Evolutionary conservation across 2,888 invertebrate genomes (phyloP).

Genomic region (Actias luna): DNA sequence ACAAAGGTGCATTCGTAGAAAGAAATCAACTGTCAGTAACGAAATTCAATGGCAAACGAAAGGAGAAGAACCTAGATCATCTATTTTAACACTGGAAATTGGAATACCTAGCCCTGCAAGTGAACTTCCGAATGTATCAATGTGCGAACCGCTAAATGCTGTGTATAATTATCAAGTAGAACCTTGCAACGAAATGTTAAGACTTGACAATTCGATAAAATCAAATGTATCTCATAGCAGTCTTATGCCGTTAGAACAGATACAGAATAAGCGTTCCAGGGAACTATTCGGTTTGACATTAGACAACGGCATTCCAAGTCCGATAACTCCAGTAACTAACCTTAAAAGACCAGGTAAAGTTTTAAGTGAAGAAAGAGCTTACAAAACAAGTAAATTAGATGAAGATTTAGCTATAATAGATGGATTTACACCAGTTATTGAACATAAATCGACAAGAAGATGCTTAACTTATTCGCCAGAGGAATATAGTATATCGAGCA

Average conservation of each 20-base stretch:
- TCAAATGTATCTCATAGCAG: conserved; percentile 73
- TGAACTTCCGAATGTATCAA: conserved; percentile 59
- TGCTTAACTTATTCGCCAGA: conserved; percentile 83
- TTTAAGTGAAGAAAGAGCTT: conserved; percentile 68
- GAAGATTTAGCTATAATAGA: conserved; percentile 67
- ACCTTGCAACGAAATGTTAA: conserved; percentile 35
- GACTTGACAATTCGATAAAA: conserved; percentile 45
- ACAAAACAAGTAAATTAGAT: conserved; percentile 77
- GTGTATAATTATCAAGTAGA: conserved; percentile 46
- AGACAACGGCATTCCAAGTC: conserved; percentile 78
- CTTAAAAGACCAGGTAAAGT: conserved; percentile 68
- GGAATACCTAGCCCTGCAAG: conserved; percentile 71
- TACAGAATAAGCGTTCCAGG: conserved; percentile 54
- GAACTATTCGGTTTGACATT: conserved; percentile 72
- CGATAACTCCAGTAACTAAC: conserved; percentile 70
- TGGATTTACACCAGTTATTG: conserved; percentile 69
- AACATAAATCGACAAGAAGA: conserved; percentile 76
- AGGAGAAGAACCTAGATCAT: conserved; percentile 45
- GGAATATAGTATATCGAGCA: conserved; percentile 73
- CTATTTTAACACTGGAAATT: conserved; percentile 66
- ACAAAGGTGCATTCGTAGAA: conserved; percentile 81
- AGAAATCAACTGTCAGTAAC: conserved; percentile 72
- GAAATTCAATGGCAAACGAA: conserved; percentile 60
- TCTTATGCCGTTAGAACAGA: conserved; percentile 54
- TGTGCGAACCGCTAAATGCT: conserved; percentile 57